These are phyloP conservation scores for Tupaia tana DNA, from an alignment of 2,113 vertebrate species.

Conservation along the genomic window DNA sequence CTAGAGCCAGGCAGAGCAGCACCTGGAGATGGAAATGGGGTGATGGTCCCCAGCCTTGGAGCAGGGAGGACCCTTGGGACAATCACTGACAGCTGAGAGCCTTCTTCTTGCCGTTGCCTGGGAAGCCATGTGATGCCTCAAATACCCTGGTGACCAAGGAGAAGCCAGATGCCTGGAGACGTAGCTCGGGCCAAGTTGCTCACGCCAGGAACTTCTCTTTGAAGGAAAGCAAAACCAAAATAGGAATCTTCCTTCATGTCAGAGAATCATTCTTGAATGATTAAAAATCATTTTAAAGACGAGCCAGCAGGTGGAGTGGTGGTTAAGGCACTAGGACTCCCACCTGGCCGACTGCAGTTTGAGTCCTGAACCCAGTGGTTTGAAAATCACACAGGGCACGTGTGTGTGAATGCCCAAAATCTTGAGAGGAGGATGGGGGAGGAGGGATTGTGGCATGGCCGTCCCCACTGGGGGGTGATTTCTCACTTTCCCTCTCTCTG, in stretches of 20 bases:
- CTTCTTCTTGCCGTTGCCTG: not conserved
- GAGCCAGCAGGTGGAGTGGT: too few species aligned
- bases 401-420: too few species aligned
- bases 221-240: constrained; percentile 30
- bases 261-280: not conserved
- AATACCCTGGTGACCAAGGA: not conserved
- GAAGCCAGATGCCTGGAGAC: not conserved
- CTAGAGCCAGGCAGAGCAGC: not conserved
- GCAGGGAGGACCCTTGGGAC: not conserved
- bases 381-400: too few species aligned
- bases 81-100: not conserved
- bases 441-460: too few species aligned
- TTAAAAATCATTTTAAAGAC: not conserved
- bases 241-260: not conserved
- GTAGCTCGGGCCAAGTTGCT: not conserved
- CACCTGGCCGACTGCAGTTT: too few species aligned
- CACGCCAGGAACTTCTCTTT: not conserved
- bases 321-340: too few species aligned
- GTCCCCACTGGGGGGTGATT: too few species aligned
- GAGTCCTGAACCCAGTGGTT: too few species aligned
- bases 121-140: not conserved
- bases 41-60: not conserved
- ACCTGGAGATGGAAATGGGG: not conserved
- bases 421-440: too few species aligned
- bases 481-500: too few species aligned